Evolutionary conservation across 2,113 vertebrate genomes (phyloP).

Genomic region (Tetrao urogallus): DNA sequence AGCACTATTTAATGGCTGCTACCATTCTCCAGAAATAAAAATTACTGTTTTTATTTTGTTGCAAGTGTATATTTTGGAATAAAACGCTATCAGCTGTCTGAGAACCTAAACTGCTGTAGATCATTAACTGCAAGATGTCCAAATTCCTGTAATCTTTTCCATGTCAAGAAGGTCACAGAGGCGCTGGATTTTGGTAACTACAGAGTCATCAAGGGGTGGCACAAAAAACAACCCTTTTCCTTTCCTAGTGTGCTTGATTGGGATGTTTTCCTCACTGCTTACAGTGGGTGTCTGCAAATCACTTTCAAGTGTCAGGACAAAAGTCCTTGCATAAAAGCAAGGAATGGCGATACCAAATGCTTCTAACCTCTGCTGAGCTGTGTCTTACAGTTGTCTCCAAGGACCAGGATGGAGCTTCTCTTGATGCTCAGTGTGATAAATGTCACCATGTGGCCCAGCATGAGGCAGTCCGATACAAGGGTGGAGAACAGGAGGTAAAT

Average conservation of each 20-base stretch:
- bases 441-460: neutral
- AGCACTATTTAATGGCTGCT: neutral
- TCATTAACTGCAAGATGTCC: neutral
- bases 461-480: neutral
- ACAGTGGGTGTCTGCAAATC: neutral
- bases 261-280: neutral
- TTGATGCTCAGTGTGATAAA: neutral
- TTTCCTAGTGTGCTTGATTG: neutral
- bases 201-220: neutral
- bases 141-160: neutral
- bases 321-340: neutral
- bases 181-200: neutral
- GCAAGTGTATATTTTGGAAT: neutral
- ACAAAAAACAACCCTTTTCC: neutral
- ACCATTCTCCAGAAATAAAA: neutral
- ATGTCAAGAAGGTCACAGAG: accelerated
- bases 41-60: neutral
- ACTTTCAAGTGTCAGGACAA: neutral
- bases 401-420: neutral
- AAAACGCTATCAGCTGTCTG: neutral
- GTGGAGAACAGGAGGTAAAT: neutral
- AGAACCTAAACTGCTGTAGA: neutral
- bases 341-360: neutral
- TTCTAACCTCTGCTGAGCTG: neutral
- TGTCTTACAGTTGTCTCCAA: neutral